Base-by-base conservation (phyloP, 1,140 invertebrate species). In the Phymorhynchus buccinoides region DNA sequence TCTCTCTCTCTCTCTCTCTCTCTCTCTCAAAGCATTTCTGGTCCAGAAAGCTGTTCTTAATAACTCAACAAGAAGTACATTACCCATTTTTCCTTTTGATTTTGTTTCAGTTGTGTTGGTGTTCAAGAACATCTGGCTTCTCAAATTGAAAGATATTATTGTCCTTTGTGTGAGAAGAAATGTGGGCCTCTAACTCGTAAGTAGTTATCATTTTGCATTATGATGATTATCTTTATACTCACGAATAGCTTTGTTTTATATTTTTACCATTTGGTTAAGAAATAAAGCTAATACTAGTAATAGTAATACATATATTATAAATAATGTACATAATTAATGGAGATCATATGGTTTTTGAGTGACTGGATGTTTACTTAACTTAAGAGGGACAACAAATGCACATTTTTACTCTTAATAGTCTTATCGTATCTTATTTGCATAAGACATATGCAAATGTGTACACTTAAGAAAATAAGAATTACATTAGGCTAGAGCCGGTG, bases 101-200 rank as follows among this genome's bases (percentile, higher is more conserved):
- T 81, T 83, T 88, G 95, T 95, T 87, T 87, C 93, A 97, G 96
- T 89, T 97, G 97, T 94, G 96, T 97, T 82, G 95, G 95, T 88
- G 94, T 97, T 37, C 95, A 96, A 90, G 96, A 97, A 91, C 96
- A 97, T 90, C 95, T 96, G 91, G 95, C 96, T 14, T 95, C 95
- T 88, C 97, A 97, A 93, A 96, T 97, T 92, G 96, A 97, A 92
- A 97, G 96, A 92, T 98, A 97, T 91, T 96, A 97, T 90, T 98
- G 97, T 94, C 96, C 96, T 91, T 95, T 95, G 92, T 98, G 97
- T 94, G 95, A 95, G 88, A 93, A 94, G 79, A 94, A 95, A 41
- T 95, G 95, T 91, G 97, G 97, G 83, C 95, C 96, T 39, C 96
- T 96, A 86, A 94, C 96, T 56, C 95, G 96, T 97, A 95, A 96